Percentiles rank a stretch among this genome's conserved stretches.
Evolutionary conservation across 2,797 vertebrate species (phyloP).

Genomic region (Propithecus perrieri): DNA sequence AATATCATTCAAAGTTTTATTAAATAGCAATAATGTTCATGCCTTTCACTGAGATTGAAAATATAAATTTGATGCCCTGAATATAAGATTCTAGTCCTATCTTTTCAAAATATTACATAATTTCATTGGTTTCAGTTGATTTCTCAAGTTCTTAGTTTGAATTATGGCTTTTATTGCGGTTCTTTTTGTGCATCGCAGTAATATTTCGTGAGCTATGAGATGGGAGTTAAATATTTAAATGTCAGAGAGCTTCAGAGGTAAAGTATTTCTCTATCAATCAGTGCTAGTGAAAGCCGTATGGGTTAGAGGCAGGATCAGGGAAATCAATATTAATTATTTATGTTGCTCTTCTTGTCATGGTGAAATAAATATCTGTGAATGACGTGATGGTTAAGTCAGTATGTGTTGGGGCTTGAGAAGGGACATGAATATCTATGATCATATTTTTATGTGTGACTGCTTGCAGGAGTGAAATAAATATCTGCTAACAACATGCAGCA

Average conservation of each 20-base stretch:
- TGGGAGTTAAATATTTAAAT: conserved; percentile 68
- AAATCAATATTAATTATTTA: conserved; percentile 74
- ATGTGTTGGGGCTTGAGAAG: conserved; percentile 52
- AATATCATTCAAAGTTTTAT: conserved; percentile 6
- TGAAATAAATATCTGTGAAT: conserved; percentile 67
- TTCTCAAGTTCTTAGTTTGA: conserved; percentile 15
- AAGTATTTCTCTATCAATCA: conserved; percentile 58
- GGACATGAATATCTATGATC: conserved; percentile 61
- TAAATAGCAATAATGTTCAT: not conserved
- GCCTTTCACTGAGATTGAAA: not conserved
- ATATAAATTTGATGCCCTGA: not conserved
- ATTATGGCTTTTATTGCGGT: not conserved
- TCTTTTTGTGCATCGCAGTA: conserved; percentile 6
- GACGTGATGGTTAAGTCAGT: conserved; percentile 45
- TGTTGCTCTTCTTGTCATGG: conserved; percentile 48
- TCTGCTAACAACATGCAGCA: conserved; percentile 45
- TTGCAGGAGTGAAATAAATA: conserved; percentile 57
- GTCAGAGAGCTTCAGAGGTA: conserved; percentile 53
- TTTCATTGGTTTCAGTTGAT: conserved; percentile 2
- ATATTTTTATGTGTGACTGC: conserved; percentile 66
- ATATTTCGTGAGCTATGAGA: conserved; percentile 48
- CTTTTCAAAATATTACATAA: not conserved
- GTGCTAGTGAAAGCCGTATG: not conserved
- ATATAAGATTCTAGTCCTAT: not conserved
- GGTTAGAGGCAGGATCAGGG: conserved; percentile 35